Percentiles rank a stretch among this genome's conserved stretches.
These are phyloP conservation scores for Nomada flava DNA, from an alignment of 2,888 invertebrate genomes.

Conservation along the genomic window DNA sequence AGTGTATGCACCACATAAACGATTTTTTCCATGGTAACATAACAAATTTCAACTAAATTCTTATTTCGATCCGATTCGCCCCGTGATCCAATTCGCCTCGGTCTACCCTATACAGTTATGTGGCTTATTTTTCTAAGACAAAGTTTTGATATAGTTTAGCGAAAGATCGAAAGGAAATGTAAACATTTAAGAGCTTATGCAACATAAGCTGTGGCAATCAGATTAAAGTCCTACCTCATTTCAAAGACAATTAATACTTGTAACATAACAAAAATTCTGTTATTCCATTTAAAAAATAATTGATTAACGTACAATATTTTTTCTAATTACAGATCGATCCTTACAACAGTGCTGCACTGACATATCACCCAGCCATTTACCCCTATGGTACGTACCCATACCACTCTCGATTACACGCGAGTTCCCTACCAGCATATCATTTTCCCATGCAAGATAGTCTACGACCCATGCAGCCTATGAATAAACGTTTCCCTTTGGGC, in stretches of 20 bases:
- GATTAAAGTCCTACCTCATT: background rate
- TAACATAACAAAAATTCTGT: background rate
- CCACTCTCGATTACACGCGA: slow-evolving; percentile 60
- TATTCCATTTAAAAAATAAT: no score
- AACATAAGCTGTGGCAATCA: no score
- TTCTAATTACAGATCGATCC: slow-evolving; percentile 62
- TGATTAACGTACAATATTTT: background rate
- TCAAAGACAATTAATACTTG: background rate
- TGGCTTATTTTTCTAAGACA: no score
- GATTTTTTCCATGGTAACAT: no score
- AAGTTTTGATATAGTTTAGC: no score
- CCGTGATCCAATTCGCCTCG: no score
- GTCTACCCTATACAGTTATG: no score
- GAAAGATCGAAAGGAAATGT: no score
- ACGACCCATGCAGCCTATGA: slow-evolving; percentile 58
- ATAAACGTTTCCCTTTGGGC: slow-evolving; percentile 52
- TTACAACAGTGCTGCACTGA: slow-evolving; percentile 45
- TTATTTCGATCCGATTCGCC: no score
- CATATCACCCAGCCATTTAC: slow-evolving; percentile 59
- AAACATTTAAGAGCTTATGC: background rate
- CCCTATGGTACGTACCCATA: slow-evolving; percentile 61
- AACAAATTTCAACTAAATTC: no score
- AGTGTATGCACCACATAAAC: no score
- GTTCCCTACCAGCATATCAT: slow-evolving; percentile 50
- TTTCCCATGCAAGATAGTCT: slow-evolving; percentile 58